Percentiles rank a stretch among this genome's conserved stretches.
Conservation (phyloP, 2,888 invertebrate species). For the Meghimatium bilineatum region DNA sequence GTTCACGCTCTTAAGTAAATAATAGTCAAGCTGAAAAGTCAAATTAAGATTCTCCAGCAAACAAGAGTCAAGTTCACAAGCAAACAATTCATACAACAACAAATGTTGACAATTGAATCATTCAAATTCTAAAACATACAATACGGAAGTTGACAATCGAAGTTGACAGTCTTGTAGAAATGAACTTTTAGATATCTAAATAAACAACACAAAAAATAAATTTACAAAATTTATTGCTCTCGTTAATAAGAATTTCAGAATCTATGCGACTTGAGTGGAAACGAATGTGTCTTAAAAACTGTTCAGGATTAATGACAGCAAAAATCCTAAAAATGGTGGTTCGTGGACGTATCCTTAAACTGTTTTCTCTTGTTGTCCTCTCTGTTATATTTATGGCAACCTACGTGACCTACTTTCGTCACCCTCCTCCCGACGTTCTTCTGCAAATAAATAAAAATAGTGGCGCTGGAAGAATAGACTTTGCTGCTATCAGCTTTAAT, state of each 20-base stretch:
- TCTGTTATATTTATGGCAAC: constrained; percentile 31
- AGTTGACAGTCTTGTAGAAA: too few species aligned
- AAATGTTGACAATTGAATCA: too few species aligned
- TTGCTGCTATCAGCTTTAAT: not conserved
- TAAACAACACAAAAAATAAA: too few species aligned
- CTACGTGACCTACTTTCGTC: constrained; percentile 53
- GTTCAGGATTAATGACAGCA: not conserved
- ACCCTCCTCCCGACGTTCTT: constrained; percentile 53
- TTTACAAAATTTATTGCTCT: not conserved
- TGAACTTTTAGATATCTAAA: too few species aligned
- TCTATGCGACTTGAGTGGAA: not conserved
- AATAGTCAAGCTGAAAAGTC: too few species aligned
- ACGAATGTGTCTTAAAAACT: not conserved
- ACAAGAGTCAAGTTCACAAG: too few species aligned
- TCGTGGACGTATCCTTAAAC: constrained; percentile 3
- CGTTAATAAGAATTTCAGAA: not conserved
- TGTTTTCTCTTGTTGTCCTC: constrained; percentile 17
- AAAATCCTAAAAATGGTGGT: not conserved
- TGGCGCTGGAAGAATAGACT: not conserved
- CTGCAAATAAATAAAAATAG: constrained; percentile 46
- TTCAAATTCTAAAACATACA: too few species aligned
- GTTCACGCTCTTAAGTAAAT: too few species aligned
- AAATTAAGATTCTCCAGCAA: too few species aligned
- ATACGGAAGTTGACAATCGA: too few species aligned
- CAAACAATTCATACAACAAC: too few species aligned